These are phyloP conservation scores for Colaptes auratus DNA, from an alignment of 2,113 vertebrate species.

Conservation along the genomic window DNA sequence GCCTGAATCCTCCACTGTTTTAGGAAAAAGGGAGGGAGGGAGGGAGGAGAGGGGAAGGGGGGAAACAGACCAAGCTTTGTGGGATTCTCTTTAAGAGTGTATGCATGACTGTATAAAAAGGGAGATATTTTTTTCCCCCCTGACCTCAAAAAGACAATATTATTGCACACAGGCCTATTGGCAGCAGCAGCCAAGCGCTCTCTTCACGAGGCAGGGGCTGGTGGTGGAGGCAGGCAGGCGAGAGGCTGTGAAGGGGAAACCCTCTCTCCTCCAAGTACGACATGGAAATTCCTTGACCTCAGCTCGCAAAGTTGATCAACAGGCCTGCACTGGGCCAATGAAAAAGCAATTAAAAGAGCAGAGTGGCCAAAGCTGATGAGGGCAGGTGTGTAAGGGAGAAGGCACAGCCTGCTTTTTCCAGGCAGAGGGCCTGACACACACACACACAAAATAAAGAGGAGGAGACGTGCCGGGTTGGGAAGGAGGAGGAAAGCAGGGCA, in stretches of 20 bases:
- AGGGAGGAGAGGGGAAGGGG: background rate
- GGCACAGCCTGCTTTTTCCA: conserved; percentile 37
- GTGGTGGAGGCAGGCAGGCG: conserved; percentile 3
- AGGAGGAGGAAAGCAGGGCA: background rate
- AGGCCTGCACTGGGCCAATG: background rate
- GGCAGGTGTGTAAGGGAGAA: conserved; percentile 41
- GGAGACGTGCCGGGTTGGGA: background rate
- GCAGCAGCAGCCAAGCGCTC: conserved; percentile 53
- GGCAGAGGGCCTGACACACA: background rate
- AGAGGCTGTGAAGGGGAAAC: conserved; percentile 58
- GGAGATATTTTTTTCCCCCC: background rate
- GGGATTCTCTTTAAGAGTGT: conserved; percentile 60
- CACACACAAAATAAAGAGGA: background rate
- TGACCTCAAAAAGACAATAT: conserved; percentile 67
- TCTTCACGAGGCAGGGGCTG: conserved; percentile 29
- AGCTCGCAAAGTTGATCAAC: conserved; percentile 14
- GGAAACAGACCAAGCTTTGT: conserved; percentile 64
- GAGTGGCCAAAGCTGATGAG: conserved; percentile 1
- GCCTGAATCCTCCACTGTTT: conserved; percentile 63
- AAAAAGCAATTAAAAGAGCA: conserved; percentile 49
- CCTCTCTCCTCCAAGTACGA: conserved; percentile 48
- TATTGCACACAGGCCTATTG: conserved; percentile 62
- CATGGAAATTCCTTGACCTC: conserved; percentile 71
- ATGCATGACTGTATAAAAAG: conserved; percentile 52
- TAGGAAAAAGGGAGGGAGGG: conserved; percentile 49